These are phyloP conservation scores for Ardeotis arabs DNA, from an alignment of 2,113 vertebrate species.

Conservation along the genomic window DNA sequence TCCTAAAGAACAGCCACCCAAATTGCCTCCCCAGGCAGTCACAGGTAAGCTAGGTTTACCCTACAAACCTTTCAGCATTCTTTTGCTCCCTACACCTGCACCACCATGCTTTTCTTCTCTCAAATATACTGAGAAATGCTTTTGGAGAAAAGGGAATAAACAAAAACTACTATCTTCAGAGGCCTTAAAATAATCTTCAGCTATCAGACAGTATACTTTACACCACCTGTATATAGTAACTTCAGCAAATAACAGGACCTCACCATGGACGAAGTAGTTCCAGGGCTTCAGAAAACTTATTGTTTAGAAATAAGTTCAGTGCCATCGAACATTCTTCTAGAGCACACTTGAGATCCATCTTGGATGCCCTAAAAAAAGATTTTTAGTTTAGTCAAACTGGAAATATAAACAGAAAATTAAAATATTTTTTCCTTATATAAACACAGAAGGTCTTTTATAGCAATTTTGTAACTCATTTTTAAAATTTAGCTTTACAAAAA, in stretches of 20 bases:
- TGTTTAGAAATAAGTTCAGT: slow-evolving; percentile 89
- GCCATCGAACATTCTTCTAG: slow-evolving; percentile 84
- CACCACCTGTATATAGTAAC: background rate
- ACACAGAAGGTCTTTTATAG: background rate
- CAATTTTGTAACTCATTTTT: fast-evolving
- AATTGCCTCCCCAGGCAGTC: background rate
- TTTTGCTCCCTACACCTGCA: background rate
- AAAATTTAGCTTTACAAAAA: background rate
- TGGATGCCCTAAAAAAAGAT: slow-evolving; percentile 76
- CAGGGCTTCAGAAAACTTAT: slow-evolving; percentile 88
- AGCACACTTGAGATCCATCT: slow-evolving; percentile 84
- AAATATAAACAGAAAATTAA: background rate
- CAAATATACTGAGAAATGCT: background rate
- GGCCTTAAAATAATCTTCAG: background rate
- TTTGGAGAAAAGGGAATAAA: background rate
- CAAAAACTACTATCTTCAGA: background rate
- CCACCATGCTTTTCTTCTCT: background rate
- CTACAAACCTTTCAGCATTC: fast-evolving
- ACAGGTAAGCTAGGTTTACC: background rate
- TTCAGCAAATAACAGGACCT: slow-evolving; percentile 49
- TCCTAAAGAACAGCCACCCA: background rate
- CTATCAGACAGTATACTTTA: background rate
- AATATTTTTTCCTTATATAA: background rate
- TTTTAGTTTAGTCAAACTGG: background rate
- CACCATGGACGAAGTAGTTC: slow-evolving; percentile 88